Evolutionary conservation across 1,140 invertebrate genomes (phyloP).

Genomic region (Microplitis mediator): DNA sequence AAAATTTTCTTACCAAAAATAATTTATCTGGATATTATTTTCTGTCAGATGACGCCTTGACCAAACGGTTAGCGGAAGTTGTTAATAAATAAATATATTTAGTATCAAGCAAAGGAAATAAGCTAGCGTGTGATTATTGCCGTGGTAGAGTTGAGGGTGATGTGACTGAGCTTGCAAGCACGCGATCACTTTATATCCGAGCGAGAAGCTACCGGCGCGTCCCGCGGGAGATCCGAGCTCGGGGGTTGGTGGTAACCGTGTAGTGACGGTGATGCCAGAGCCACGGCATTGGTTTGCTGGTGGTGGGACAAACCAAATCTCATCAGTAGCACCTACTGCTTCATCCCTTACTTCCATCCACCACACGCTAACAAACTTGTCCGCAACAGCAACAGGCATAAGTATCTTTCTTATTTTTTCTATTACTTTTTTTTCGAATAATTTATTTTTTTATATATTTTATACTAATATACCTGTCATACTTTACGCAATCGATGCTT

Average conservation of each 20-base stretch:
- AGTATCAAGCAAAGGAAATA: neutral
- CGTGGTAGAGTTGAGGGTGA: conserved; percentile 35
- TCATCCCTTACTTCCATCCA: conserved; percentile 1
- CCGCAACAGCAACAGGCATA: neutral
- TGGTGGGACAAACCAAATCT: conserved; percentile 18
- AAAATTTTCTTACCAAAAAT: too few species aligned
- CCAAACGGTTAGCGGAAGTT: too few species aligned
- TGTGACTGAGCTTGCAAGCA: conserved; percentile 56
- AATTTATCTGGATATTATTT: too few species aligned
- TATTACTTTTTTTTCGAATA: neutral
- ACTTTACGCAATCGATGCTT: too few species aligned
- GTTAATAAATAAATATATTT: too few species aligned
- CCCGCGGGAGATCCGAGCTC: conserved; percentile 7
- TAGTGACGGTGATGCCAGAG: neutral
- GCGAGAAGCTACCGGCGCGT: conserved; percentile 29
- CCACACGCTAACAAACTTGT: neutral
- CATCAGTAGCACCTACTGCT: conserved; percentile 1
- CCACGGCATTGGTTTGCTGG: neutral
- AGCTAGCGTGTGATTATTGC: conserved; percentile 23
- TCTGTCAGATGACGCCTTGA: too few species aligned
- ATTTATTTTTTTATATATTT: too few species aligned
- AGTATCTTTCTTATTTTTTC: neutral
- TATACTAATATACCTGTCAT: too few species aligned
- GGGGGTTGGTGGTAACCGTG: conserved; percentile 36
- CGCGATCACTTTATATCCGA: conserved; percentile 58